Conservation (phyloP, 2,113 vertebrate species). For the Corythornis madagascariensis region DNA sequence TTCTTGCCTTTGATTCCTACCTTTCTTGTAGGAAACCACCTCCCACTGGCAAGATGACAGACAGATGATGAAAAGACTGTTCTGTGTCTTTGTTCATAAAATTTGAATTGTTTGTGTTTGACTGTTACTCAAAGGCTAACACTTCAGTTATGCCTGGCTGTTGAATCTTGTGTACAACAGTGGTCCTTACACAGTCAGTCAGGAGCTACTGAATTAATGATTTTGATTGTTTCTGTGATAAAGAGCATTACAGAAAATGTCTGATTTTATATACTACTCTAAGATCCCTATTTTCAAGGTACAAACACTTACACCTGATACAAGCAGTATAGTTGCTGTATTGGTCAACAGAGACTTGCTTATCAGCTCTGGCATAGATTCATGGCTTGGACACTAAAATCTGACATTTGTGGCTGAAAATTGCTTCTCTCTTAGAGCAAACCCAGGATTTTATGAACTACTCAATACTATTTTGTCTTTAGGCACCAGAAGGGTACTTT, state of each 20-base stretch:
- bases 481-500: background rate
- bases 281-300: background rate
- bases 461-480: background rate
- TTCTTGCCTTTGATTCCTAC: slow-evolving; percentile 36
- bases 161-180: background rate
- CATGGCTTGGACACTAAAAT: background rate
- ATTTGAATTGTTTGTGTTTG: background rate
- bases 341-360: background rate
- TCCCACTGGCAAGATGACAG: background rate
- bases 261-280: background rate
- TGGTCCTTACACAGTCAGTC: background rate
- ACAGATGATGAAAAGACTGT: background rate
- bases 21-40: slow-evolving; percentile 29
- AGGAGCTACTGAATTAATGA: background rate
- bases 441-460: slow-evolving; percentile 20
- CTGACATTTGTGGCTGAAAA: background rate
- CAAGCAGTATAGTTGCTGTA: background rate
- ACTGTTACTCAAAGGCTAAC: background rate
- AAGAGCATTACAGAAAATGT: background rate
- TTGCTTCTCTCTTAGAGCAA: slow-evolving; percentile 1
- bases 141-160: background rate
- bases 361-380: background rate
- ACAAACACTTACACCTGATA: background rate
- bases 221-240: background rate
- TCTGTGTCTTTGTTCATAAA: background rate